Evolutionary conservation across 1,140 invertebrate genomes (phyloP), one percentile per base, ranked within the genome.

Genomic region (Eciton burchellii): DNA sequence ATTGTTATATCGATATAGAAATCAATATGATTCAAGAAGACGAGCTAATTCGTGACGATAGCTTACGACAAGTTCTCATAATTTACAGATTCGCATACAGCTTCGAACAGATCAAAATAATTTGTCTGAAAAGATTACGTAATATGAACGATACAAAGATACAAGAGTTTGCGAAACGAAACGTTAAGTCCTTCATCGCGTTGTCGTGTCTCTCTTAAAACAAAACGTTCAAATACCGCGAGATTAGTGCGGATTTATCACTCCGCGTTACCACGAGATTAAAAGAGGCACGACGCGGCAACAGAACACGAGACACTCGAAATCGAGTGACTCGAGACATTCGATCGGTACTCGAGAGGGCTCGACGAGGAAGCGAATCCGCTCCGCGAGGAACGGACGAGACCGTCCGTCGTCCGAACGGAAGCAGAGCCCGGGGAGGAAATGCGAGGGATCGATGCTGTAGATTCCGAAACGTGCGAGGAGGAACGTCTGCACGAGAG

Each of bases 401-500:
- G 56, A 35, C 68, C 26, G 49, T 79, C 52, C 63, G 49, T 68
- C 35, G 35, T 35, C 49, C 62, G n/a, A 24, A 52, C 52, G 35
- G 52, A 73, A 62, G 66, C 45, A 43, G 45, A n/a, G 16, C 26
- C 49, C 72, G 19, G 71, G 14, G 41, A 71, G 14, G 41, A 71
- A 76, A 59, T 16, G 47, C 65, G 72, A 76, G 77, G 77, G 6
- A 85, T 71, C 81, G 68, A 57, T 21, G 59, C 62, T 84, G n/a
- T 63, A 85, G 52, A 82, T 82, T 71, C 62, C 82, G 49, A 81
- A 86, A 86, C 68, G 54, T 57, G 54, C 43, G 49, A 54, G 59
- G n/a, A 79, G 82, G 76, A 87, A 86, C 73, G 84, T 86, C 81
- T 86, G 84, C 84, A 84, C 84, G 85, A 81, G 68, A 81, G 68